Conservation (phyloP, 2,888 invertebrate genomes). For the Drosophila pseudotakahashii region DNA sequence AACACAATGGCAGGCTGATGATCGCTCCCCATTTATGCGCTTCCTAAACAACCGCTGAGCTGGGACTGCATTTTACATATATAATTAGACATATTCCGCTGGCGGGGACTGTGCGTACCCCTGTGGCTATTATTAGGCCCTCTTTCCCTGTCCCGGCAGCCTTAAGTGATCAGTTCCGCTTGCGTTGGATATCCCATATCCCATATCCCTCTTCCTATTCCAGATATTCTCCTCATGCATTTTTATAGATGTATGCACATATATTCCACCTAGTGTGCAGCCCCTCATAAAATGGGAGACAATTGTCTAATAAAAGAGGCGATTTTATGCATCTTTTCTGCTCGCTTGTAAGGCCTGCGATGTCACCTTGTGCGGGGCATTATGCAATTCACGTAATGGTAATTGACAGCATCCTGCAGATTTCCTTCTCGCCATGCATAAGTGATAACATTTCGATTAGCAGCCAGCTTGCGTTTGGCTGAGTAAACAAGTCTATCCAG, state of each 20-base stretch:
- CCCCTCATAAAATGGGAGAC: constrained; percentile 55
- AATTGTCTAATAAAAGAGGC: constrained; percentile 62
- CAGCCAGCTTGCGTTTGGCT: constrained; percentile 11
- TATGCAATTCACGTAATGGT: constrained; percentile 56
- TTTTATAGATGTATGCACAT: constrained; percentile 9
- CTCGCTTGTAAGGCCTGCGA: constrained; percentile 35
- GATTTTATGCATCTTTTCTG: constrained; percentile 23
- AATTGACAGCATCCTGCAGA: constrained; percentile 68
- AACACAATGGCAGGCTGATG: constrained; percentile 23
- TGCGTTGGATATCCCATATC: constrained; percentile 37
- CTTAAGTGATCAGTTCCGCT: constrained; percentile 77
- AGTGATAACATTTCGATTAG: constrained; percentile 36
- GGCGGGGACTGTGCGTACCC: constrained; percentile 49
- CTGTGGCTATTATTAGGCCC: constrained; percentile 66
- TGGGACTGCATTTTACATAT: constrained; percentile 47
- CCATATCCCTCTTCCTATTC: constrained; percentile 33
- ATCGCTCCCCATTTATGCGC: constrained; percentile 64
- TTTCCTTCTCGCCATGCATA: constrained; percentile 33
- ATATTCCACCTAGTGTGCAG: constrained; percentile 52
- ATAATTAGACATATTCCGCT: constrained; percentile 56
- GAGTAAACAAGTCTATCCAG: constrained; percentile 28
- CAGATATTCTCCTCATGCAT: constrained; percentile 16
- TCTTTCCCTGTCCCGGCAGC: constrained; percentile 16
- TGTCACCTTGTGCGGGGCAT: constrained; percentile 54
- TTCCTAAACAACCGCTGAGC: constrained; percentile 46